phyloP scores from a whole-genome alignment of 2,113 vertebrate genomes.

The Phyllostomus discolor region DNA sequence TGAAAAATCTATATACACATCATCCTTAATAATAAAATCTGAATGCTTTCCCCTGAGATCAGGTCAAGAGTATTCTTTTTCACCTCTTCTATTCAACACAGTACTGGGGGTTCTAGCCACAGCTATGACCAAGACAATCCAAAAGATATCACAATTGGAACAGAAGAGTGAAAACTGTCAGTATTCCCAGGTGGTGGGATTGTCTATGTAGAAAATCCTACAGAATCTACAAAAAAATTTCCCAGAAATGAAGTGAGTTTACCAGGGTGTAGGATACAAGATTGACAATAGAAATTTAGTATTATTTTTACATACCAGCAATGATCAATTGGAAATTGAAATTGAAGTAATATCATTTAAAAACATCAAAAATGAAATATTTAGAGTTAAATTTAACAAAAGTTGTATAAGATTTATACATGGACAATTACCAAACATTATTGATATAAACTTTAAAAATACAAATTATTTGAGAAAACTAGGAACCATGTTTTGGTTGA shows the following conservation, averaged over 20 bases:
- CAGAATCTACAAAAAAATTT: background rate
- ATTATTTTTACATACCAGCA: background rate
- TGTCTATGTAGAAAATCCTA: background rate
- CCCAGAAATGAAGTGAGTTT: background rate
- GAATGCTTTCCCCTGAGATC: background rate
- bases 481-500: background rate
- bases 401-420: background rate
- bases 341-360: background rate
- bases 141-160: background rate
- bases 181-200: background rate
- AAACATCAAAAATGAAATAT: background rate
- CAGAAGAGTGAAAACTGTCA: background rate
- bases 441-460: background rate
- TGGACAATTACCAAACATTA: background rate
- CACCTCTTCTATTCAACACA: background rate
- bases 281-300: background rate
- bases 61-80: background rate
- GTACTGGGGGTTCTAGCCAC: background rate
- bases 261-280: background rate
- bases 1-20: background rate
- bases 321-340: background rate
- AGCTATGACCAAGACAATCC: background rate
- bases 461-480: background rate
- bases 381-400: background rate
- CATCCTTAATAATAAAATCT: background rate